Evolutionary conservation across 2,797 vertebrate species (phyloP), one percentile per base, ranked within the genome.

Genomic region (Gobionotothen gibberifrons): DNA sequence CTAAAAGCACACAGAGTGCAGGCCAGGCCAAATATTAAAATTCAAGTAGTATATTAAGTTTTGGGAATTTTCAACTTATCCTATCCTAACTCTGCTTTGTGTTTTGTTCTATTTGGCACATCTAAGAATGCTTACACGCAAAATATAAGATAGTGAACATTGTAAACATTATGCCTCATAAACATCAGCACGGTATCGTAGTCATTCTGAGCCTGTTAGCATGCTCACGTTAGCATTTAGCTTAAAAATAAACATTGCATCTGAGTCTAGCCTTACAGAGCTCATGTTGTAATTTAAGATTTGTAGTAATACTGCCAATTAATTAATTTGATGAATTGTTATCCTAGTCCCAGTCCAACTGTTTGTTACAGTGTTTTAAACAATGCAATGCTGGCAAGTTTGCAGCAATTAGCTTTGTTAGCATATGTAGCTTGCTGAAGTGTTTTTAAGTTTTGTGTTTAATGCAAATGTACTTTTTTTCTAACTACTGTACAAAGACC

Each of bases 21-120:
- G 74, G 76, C 63, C 61, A 59, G 60, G 53, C 78, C 74, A 80
- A 69, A 75, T 74, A 87, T 84, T 74, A 80, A 66, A 32, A 59
- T 76, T 76, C 52, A 66, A 52, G 56, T 48, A 13, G 9, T 73
- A 21, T 44, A 15, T 72, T 67, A 40, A 55, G 68, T 40, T 72
- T 26, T 64, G 39, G 49, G n/a, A 58, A 59, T 9, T 60, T 52
- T 5, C 26, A 44, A 52, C 22, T 2, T 26, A 6, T 29, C 12
- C 46, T 12, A 11, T 9, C 46, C 21, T 49, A 29, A 13, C 22
- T 57, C 8, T 36, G 8, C 32, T 46, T 36, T 36, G 32, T 36
- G 8, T 36, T 36, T 36, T 36, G 32, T 36, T 36, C 32, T 36
- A 36, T 36, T 36, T 36, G 32, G 17, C 3, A 51, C n/a, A 21